Conservation (phyloP, 1,140 invertebrate genomes). For the Hylaeus anthracinus region DNA sequence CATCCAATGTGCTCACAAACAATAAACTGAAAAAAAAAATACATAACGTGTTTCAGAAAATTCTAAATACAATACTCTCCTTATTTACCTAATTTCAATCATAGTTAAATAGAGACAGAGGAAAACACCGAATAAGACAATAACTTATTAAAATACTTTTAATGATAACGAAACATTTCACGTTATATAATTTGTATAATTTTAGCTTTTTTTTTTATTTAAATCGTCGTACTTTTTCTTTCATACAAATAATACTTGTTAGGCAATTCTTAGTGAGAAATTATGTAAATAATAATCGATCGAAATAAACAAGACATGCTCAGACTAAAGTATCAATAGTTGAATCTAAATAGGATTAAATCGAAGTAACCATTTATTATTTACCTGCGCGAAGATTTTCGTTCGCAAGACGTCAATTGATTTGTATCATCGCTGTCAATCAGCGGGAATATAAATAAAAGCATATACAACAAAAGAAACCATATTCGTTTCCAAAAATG, state of each 20-base stretch:
- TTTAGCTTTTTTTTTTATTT: neutral
- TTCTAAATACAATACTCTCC: too few species aligned
- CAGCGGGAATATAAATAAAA: neutral
- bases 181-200: neutral
- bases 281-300: neutral
- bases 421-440: conserved; percentile 31
- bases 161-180: neutral
- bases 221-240: neutral
- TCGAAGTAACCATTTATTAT: neutral
- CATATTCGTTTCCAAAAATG: conserved; percentile 16
- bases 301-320: neutral
- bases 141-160: neutral
- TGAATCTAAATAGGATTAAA: neutral
- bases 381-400: conserved; percentile 55
- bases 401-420: conserved; percentile 49
- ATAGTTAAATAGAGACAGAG: neutral
- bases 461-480: conserved; percentile 11
- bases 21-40: conserved; percentile 84
- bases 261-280: neutral
- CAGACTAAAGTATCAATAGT: neutral
- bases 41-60: conserved; percentile 10
- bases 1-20: conserved; percentile 94
- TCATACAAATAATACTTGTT: neutral
- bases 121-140: neutral
- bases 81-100: neutral